Percentiles rank a stretch among this genome's conserved stretches.
Conservation (phyloP, 2,113 vertebrate species). For the Pygoscelis adeliae region DNA sequence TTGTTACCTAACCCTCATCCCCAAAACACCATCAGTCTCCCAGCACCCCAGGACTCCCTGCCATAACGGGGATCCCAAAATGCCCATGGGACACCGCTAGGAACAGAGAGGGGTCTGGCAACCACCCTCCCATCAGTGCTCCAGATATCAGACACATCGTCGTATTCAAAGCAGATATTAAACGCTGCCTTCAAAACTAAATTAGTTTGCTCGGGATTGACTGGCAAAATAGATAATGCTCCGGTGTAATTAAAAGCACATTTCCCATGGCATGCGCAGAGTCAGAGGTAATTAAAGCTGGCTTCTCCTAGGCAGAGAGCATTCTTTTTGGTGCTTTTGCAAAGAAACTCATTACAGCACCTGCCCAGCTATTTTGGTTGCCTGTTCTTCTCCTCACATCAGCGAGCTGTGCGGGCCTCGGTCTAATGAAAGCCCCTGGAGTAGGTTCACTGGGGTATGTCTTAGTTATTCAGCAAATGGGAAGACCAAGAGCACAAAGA, state of each 20-base stretch:
- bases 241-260: background rate
- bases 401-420: rapidly evolving
- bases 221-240: background rate
- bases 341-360: background rate
- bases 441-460: rapidly evolving
- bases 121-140: rapidly evolving
- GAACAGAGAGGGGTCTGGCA: background rate
- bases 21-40: rapidly evolving
- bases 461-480: rapidly evolving
- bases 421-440: background rate
- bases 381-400: background rate
- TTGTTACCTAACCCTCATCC: background rate
- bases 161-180: rapidly evolving
- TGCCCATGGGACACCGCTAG: rapidly evolving
- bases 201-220: background rate
- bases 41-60: background rate
- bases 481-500: background rate
- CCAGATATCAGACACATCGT: rapidly evolving
- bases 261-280: background rate
- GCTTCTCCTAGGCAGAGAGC: background rate
- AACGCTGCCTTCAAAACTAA: background rate
- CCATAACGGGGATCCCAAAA: background rate
- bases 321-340: background rate
- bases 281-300: slow-evolving; percentile 1
- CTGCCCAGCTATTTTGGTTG: background rate